Percentiles rank a stretch among this genome's conserved stretches.
Evolutionary conservation across 92 coral and sea anemone species (phyloP).

Genomic region (Plumapathes pennacea): DNA sequence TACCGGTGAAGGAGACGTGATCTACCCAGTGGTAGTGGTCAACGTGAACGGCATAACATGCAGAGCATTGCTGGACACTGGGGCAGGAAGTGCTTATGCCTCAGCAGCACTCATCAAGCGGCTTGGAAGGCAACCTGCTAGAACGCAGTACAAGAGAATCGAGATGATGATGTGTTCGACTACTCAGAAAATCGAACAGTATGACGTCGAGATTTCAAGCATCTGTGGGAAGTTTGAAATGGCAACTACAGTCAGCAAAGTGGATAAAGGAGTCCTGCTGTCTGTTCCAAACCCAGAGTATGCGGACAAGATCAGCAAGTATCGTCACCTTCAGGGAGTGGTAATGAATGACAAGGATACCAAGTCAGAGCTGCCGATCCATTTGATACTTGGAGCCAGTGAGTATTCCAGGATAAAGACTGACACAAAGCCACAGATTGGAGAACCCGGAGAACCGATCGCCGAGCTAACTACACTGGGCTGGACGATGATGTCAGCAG

Average conservation of each 20-base stretch:
- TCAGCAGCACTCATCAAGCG: slow-evolving; percentile 46
- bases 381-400: slow-evolving; percentile 64
- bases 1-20: slow-evolving; percentile 27
- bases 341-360: slow-evolving; percentile 28
- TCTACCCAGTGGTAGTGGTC: slow-evolving; percentile 66
- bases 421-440: slow-evolving; percentile 30
- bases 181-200: slow-evolving; percentile 40
- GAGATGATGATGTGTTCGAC: slow-evolving; percentile 62
- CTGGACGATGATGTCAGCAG: slow-evolving; percentile 61
- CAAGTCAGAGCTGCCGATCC: slow-evolving; percentile 38
- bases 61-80: slow-evolving; percentile 59
- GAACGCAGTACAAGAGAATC: slow-evolving; percentile 23
- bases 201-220: slow-evolving; percentile 17
- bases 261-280: slow-evolving; percentile 47
- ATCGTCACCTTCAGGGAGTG: slow-evolving; percentile 32
- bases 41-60: slow-evolving; percentile 59
- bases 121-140: slow-evolving; percentile 39
- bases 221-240: slow-evolving; percentile 34
- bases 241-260: slow-evolving; percentile 43
- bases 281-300: slow-evolving; percentile 43
- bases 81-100: slow-evolving; percentile 54
- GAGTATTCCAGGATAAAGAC: slow-evolving; percentile 59
- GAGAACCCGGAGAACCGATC: slow-evolving; percentile 47
- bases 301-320: slow-evolving; percentile 33
- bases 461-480: slow-evolving; percentile 48